Evolutionary conservation across 2,888 invertebrate species (phyloP).

Genomic region (Drosophila emarginata): DNA sequence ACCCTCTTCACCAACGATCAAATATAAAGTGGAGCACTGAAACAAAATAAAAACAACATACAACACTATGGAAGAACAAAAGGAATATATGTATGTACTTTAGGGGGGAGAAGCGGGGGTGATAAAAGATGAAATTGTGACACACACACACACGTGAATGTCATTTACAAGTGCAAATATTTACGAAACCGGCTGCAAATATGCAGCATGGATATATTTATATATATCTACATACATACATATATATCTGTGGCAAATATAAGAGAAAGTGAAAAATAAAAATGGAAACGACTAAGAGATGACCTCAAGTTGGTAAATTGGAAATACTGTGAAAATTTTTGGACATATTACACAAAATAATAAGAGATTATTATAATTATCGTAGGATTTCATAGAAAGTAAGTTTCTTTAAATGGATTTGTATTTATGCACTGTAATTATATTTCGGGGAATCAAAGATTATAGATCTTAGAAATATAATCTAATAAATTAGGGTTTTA

Average conservation of each 20-base stretch:
- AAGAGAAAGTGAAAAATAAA: not conserved
- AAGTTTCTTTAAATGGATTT: too few species aligned
- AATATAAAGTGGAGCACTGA: slow-evolving; percentile 52
- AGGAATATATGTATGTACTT: not conserved
- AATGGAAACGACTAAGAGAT: not conserved
- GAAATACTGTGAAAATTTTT: too few species aligned
- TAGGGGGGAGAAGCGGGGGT: not conserved
- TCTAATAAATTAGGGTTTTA: too few species aligned
- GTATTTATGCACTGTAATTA: too few species aligned
- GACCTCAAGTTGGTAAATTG: not conserved
- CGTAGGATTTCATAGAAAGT: too few species aligned
- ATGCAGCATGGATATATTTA: slow-evolving; percentile 46
- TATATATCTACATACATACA: slow-evolving; percentile 17
- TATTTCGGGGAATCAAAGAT: too few species aligned
- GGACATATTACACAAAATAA: too few species aligned
- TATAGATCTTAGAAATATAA: too few species aligned
- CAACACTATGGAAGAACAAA: not conserved
- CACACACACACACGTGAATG: slow-evolving; percentile 66
- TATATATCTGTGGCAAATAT: slow-evolving; percentile 18
- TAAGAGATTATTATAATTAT: too few species aligned
- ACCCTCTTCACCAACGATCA: slow-evolving; percentile 36
- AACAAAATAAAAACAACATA: slow-evolving; percentile 21
- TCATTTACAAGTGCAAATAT: slow-evolving; percentile 76
- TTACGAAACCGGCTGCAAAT: slow-evolving; percentile 61
- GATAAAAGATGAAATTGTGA: slow-evolving; percentile 30